phyloP scores from a whole-genome alignment of 2,113 vertebrate species.

The Loxodonta africana region DNA sequence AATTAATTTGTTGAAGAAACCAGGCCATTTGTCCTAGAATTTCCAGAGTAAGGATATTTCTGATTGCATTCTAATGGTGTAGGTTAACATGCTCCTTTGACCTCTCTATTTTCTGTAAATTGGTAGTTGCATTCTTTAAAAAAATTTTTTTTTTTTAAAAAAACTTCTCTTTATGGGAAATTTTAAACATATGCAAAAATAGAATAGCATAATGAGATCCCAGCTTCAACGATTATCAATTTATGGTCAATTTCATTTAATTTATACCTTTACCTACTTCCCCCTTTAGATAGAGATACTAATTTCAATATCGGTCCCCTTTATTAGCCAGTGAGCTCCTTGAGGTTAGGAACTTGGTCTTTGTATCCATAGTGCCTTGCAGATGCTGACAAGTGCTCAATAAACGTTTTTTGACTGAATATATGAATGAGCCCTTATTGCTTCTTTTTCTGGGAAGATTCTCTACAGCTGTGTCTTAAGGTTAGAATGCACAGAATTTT shows the following conservation, averaged over 20 bases:
- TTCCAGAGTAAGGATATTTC: constrained; percentile 40
- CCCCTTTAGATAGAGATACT: background rate
- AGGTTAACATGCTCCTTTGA: constrained; percentile 34
- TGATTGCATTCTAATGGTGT: background rate
- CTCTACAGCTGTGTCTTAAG: background rate
- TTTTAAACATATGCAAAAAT: constrained; percentile 21
- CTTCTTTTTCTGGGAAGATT: constrained; percentile 54
- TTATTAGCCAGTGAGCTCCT: background rate
- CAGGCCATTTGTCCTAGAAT: background rate
- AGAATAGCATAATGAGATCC: background rate
- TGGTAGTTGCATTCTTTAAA: background rate
- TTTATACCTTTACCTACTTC: background rate
- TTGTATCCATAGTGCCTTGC: background rate
- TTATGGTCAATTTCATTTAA: background rate
- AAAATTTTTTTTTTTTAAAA: background rate
- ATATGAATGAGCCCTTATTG: background rate
- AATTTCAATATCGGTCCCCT: background rate
- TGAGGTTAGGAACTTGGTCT: background rate
- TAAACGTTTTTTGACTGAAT: background rate
- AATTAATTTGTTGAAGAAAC: background rate
- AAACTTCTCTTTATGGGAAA: background rate
- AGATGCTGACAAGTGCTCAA: background rate
- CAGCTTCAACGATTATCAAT: background rate
- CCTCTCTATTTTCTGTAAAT: background rate
- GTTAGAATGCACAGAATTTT: constrained; percentile 35